Evolutionary conservation across 64 coral and sea anemone genomes (phyloP), one percentile per base, ranked within the genome.

Genomic region (Orbicella faveolata): DNA sequence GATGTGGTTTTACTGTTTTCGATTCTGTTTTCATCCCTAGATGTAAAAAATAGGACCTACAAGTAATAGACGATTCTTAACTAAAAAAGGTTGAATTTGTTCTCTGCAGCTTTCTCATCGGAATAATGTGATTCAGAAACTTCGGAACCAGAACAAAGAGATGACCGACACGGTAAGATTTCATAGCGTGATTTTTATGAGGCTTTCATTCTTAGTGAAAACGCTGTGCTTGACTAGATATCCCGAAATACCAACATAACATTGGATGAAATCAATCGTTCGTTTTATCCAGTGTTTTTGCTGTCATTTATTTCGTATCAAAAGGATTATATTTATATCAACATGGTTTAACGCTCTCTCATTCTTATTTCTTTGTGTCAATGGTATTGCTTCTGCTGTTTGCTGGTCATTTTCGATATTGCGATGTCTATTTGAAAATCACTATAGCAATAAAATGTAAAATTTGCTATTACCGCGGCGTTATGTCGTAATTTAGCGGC

Each of bases 101-200:
- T 83, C 25, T 20, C 63, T 92, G 34, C 63, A 92, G 90, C 83
- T 92, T 41, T 79, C 70, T 21, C 90, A 92, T 76, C 41, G 90
- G 20, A 92, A 92, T 80, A 78, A 79, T 79, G 83, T 92, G n/a
- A 77, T 88, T 13, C 75, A 79, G 30, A 87, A 86, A 17, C 84
- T 92, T 4, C 82, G 90, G 61, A 78, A 87, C 26, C 74, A 92
- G 59, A 87, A 81, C 74, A 92, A 92, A 69, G 90, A 92, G 2
- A 92, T 92, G 65, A 72, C 83, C 2, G 90, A 92, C 5, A 44
- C 84, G 90, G 90, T 92, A 37, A 0, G 90, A 20, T 26, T 63
- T 36, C 12, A 48, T 65, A 2, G 19, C 30, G 2, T 72, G 67
- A 52, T 85, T 37, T 70, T 52, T 52, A 68, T 59, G 55, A 59